phyloP scores from a whole-genome alignment of 2,113 vertebrate genomes.

The Xenopus tropicalis region UCB_Xtro_10.0 CM004451.2:50820501-50821000 shows the following conservation, averaged over 20 bases:
- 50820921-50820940: constrained; percentile 6
- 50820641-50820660: constrained; percentile 45
- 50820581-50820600: constrained; percentile 34
- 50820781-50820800: constrained; percentile 43
- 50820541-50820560: constrained; percentile 12
- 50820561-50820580: constrained; percentile 26
- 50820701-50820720: constrained; percentile 32
- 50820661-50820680: constrained; percentile 42
- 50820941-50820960: constrained; percentile 20
- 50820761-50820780: constrained; percentile 39
- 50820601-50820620: constrained; percentile 30
- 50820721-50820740: constrained; percentile 35
- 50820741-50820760: constrained; percentile 40
- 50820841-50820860: constrained; percentile 33
- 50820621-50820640: constrained; percentile 39
- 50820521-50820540: constrained; percentile 9
- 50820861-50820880: constrained; percentile 30
- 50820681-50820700: constrained; percentile 42
- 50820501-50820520: background rate
- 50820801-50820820: constrained; percentile 25
- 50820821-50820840: constrained; percentile 37
- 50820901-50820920: constrained; percentile 10
- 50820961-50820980: constrained; percentile 3
- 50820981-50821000: constrained; percentile 14
- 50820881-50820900: constrained; percentile 32